Base-by-base conservation (phyloP, 2,888 invertebrate species). In the Brachypalpus laphriformis region DNA sequence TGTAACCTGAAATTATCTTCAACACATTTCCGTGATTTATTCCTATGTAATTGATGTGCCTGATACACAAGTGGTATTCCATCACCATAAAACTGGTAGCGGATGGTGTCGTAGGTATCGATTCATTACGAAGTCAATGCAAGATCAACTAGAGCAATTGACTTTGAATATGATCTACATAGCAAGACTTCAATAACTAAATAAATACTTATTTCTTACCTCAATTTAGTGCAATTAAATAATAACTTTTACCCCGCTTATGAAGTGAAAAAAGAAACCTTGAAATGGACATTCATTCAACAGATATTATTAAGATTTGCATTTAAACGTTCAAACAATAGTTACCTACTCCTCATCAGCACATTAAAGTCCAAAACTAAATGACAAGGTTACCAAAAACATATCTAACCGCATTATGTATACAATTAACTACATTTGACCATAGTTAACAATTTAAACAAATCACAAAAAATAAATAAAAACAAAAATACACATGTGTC, bases 351-450 rank as follows among this genome's bases (percentile, higher is more conserved):
- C 25, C 37, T n/a, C 7, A 47, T 5, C 45, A 22, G 14, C 37
- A 42, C 20, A 28, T 25, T 20, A 42, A 6, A 20, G 18, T 28
- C 45, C 16, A 47, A 65, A 65, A 42, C 75, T 28, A 66, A 66
- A 76, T 66, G 66, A 59, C 76, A 76, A 76, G 76, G 76, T 49
- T 76, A 68, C n/a, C 25, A 34, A 45, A 42, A 63, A 34, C 3
- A 6, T 9, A 70, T 40, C 45, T 22, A 11, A 28, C 28, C 42
- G 25, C 66, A 75, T 76, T 66, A 76, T 66, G 47, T 68, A 68
- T 59, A 34, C 59, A 51, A 49, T 76, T 49, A 68, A 57, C 47
- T 47, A 45, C 22, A 42, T 47, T 47, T 54, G 63, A 45, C 42
- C 63, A 74, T 57, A 66, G 57, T 66, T 49, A 66, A 66, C 37